These are phyloP conservation scores for Phycodurus eques DNA, from an alignment of 2,113 vertebrate species.

Conservation along the genomic window DNA sequence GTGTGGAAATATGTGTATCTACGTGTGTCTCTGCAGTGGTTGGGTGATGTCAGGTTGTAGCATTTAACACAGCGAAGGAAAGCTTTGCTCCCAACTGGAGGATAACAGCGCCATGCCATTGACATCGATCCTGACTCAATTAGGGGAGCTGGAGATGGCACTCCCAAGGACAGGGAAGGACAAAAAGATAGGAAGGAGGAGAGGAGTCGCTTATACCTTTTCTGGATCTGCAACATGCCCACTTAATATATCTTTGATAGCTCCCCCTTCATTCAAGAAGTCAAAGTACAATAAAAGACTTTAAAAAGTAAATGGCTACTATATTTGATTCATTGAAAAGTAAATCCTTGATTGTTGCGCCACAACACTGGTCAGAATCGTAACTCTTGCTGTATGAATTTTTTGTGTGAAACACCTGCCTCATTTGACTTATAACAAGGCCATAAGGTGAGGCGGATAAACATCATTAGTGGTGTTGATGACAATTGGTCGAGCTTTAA, in stretches of 20 bases:
- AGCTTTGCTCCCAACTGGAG: conserved; percentile 71
- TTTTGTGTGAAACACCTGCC: not conserved
- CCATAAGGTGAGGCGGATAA: conserved; percentile 3
- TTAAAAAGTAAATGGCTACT: not conserved
- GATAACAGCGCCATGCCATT: conserved; percentile 67
- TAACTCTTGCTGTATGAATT: not conserved
- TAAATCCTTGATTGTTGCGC: not conserved
- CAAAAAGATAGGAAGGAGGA: conserved; percentile 17
- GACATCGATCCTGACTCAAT: conserved; percentile 71
- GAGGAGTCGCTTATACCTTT: conserved; percentile 4
- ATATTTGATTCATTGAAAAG: not conserved
- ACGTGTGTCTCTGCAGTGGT: conserved; percentile 57
- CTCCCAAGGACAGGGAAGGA: conserved; percentile 61
- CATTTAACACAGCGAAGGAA: conserved; percentile 76
- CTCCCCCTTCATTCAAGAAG: not conserved
- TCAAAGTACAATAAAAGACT: not conserved
- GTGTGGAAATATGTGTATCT: conserved; percentile 36
- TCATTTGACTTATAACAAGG: not conserved
- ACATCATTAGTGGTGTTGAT: conserved; percentile 26
- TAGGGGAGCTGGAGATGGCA: conserved; percentile 56
- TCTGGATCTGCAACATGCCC: not conserved
- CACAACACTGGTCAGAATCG: not conserved
- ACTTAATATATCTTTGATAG: not conserved
- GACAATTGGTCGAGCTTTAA: conserved; percentile 23
- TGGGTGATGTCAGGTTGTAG: conserved; percentile 72